Evolutionary conservation across 2,888 invertebrate species (phyloP).

Genomic region (Argyra leucocephala): DNA sequence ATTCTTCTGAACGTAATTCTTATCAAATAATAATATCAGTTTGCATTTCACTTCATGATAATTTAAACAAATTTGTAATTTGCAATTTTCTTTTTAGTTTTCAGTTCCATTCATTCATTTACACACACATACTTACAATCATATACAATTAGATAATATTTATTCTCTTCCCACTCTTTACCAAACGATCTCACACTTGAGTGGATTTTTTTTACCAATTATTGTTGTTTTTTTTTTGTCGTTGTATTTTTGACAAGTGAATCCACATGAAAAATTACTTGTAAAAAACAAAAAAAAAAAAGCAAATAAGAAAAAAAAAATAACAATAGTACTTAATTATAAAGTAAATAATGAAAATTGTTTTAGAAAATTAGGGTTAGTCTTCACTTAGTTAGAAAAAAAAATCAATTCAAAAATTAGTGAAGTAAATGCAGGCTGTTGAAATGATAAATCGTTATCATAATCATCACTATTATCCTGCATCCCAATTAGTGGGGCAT

Average conservation of each 20-base stretch:
- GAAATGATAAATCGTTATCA: too few species aligned
- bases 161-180: neutral
- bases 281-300: neutral
- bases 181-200: neutral
- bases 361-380: too few species aligned
- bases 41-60: neutral
- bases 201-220: neutral
- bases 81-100: neutral
- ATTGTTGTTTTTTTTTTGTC: neutral
- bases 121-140: neutral
- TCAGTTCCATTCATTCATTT: neutral
- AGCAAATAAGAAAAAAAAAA: neutral
- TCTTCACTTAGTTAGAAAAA: too few species aligned
- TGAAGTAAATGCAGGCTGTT: too few species aligned
- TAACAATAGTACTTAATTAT: too few species aligned
- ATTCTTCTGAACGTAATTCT: too few species aligned
- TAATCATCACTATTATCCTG: too few species aligned
- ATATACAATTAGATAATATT: neutral
- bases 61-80: neutral
- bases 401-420: too few species aligned
- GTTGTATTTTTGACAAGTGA: neutral
- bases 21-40: too few species aligned
- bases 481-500: too few species aligned
- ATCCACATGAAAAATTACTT: neutral
- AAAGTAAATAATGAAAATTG: too few species aligned